Conservation (phyloP, 2,888 invertebrate species). For the Adelphocoris suturalis region DNA sequence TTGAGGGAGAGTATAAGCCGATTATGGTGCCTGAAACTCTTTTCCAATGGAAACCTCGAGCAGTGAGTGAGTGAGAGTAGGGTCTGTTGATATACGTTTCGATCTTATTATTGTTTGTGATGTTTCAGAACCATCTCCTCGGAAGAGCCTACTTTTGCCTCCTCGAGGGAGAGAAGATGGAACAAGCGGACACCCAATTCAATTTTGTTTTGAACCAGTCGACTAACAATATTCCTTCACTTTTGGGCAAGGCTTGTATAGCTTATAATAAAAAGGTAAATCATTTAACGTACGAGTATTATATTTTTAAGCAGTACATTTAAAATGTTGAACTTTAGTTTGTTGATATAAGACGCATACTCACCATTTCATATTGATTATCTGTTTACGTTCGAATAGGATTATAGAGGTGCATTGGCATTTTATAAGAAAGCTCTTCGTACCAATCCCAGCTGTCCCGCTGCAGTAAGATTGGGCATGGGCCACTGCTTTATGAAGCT, state of each 20-base stretch:
- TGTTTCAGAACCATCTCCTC: constrained; percentile 92
- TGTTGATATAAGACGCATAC: neutral
- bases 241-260: constrained; percentile 99
- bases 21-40: no score
- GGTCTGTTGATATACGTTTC: no score
- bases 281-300: neutral
- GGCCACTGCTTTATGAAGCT: constrained; percentile 99
- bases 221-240: constrained; percentile 96
- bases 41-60: no score
- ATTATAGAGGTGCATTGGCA: constrained; percentile 95
- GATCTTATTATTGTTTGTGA: no score
- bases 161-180: constrained; percentile 99
- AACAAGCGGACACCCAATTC: constrained; percentile 99
- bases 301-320: neutral
- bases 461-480: constrained; percentile 97
- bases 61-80: no score
- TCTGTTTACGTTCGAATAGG: constrained; percentile 78
- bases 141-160: constrained; percentile 99
- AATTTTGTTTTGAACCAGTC: constrained; percentile 98
- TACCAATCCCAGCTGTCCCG: constrained; percentile 97
- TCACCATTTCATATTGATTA: neutral
- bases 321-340: neutral
- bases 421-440: constrained; percentile 98
- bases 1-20: no score
- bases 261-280: constrained; percentile 93